Base-by-base conservation (phyloP, 2,888 invertebrate species). In the Catocala sponsa region DNA sequence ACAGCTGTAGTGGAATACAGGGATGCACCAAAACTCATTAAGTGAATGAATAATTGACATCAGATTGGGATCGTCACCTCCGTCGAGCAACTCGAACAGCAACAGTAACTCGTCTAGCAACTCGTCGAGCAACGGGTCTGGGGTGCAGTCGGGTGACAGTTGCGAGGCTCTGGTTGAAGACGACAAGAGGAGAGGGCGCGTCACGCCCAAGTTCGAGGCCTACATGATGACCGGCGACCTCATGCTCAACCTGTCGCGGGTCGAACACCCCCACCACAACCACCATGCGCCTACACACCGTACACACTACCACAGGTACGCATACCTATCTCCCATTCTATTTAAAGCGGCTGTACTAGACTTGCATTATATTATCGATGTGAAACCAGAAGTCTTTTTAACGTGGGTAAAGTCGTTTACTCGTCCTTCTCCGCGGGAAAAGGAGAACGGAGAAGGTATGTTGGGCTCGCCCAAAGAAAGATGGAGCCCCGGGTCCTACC, bases 221-320 rank as follows among this genome's bases (percentile, higher is more conserved):
- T 99, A 98, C 95, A 98, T 99, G 97, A 99, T 99, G 99, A 99
- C 99, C 38, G 99, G 99, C 50, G 99, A 99, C 91, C 96, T 98
- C 84, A 99, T 99, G 89, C 96, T 99, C 79, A 98, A 98, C 92
- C 96, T 99, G 76, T 98, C 98, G 66, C 95, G 97, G 78, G 97
- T 97, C 63, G 97, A 97, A 73, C 96, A 96, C 76, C 95, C 95
- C 54, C 95, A 95, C 76, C 89, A 94, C 78, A 94, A 95, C 72
- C 93, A 92, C 71, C 95, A 92, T 73, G 93, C 91, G 70, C 94
- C 94, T n/a, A 87, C 91, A 61, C 94, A 94, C 70, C 85, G 94
- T 32, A 92, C 94, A 77, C 90, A 92, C 65, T 94, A 91, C 69
- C 94, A 94, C 71, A 91, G 94, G 94, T 92, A 33, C 6, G 51